Base-by-base conservation (phyloP, 2,113 vertebrate genomes). In the Fulmarus glacialis region DNA sequence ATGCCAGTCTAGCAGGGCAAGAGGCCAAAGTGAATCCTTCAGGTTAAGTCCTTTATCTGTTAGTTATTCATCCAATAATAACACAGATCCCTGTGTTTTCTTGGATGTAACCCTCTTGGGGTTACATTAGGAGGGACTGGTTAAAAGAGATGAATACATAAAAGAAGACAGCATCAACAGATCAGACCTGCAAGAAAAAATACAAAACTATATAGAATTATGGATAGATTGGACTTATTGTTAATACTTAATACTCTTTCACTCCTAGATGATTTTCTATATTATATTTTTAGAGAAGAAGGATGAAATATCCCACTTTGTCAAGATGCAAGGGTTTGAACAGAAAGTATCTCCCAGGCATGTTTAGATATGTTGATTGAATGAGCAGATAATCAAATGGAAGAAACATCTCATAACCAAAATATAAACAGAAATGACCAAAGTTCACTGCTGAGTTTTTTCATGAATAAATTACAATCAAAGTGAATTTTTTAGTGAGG, bases 391-490 rank as follows among this genome's bases (percentile, higher is more conserved):
- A 93, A 95, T 67, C 40, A 95, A 92, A 85, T 47, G 30, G 50
- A 92, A 80, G 53, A 92, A 93, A 71, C 5, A 67, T 72, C 21
- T 73, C 53, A 68, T 19, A 95, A 72, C 12, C 21, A 77, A 92
- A 83, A 67, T 53, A 85, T 30, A 73, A 96, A 82, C 26, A 92
- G 50, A 89, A 89, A 87, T 95, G 36, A 68, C 88, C 47, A 82
- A 87, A 75, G 42, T 21, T 88, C 82, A 83, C 60, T 94, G 24
- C 66, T 93, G 89, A 83, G 32, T 74, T 60, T 91, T 95, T 86
- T 79, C 7, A 85, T 80, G 52, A 94, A 96, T 96, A 95, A 89
- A 95, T 94, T 94, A 95, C 67, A 80, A 58, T 89, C 60, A 91
- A 75, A 91, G 38, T 34, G 56, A 84, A 19, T 79, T 90, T 95